Evolutionary conservation across 2,888 invertebrate genomes (phyloP).

Genomic region (Drosophila robusta): DNA sequence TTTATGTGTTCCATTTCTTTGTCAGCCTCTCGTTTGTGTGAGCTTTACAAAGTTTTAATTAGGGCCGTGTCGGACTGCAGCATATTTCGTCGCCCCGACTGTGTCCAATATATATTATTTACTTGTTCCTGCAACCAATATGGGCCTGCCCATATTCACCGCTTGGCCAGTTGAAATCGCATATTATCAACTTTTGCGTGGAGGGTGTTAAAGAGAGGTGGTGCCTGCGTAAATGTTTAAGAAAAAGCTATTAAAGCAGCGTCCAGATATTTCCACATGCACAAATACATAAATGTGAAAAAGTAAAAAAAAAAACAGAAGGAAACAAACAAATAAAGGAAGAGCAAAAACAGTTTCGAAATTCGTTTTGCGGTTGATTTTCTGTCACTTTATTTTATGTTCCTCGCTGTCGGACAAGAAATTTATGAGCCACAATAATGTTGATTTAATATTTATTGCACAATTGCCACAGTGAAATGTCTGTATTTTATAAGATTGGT

Average conservation of each 20-base stretch:
- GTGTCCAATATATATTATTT: conserved; percentile 31
- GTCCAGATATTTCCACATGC: not conserved
- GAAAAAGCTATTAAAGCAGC: conserved; percentile 21
- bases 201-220: not conserved
- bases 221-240: conserved; percentile 17
- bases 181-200: conserved; percentile 19
- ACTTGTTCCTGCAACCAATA: conserved; percentile 5
- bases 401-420: conserved; percentile 27
- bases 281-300: conserved; percentile 37
- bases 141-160: no score
- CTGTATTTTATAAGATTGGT: conserved; percentile 48
- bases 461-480: conserved; percentile 43
- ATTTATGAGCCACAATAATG: conserved; percentile 70
- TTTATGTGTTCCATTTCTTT: conserved; percentile 6
- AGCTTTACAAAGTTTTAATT: conserved; percentile 34
- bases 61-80: conserved; percentile 7
- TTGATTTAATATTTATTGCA: conserved; percentile 73
- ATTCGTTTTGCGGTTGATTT: conserved; percentile 47
- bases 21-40: not conserved
- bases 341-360: conserved; percentile 28
- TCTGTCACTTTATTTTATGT: conserved; percentile 44
- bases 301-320: conserved; percentile 28
- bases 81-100: conserved; percentile 13
- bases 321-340: conserved; percentile 3
- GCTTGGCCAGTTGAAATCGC: not conserved